A percentile compares a stretch with the other conserved stretches of the same genome.
Conservation (phyloP, 2,888 invertebrate genomes). For the Bimastos eiseni region DNA sequence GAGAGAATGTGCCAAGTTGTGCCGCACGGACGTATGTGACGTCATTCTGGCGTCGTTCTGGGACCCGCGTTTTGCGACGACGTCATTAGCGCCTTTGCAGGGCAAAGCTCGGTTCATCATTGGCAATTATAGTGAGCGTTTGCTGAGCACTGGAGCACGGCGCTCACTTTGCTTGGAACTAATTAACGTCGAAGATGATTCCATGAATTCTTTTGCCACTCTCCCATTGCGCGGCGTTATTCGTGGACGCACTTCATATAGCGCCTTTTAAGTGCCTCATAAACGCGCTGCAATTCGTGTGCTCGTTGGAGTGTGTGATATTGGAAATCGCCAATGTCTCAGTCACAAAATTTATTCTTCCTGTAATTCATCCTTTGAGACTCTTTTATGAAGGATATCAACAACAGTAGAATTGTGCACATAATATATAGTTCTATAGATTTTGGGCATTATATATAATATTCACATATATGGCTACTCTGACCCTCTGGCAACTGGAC, state of each 20-base stretch:
- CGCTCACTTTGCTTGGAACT: not conserved
- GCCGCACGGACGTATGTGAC: not conserved
- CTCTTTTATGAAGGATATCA: not conserved
- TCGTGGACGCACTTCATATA: not conserved
- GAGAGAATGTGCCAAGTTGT: not conserved
- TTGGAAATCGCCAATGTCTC: not conserved
- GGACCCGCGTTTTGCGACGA: not conserved
- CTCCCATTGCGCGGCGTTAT: not conserved
- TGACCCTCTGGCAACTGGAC: too few relatives aligned
- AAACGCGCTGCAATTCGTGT: not conserved
- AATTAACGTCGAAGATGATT: not conserved
- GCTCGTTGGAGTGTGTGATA: not conserved
- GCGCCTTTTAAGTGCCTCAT: not conserved
- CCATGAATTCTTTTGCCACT: not conserved
- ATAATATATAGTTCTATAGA: too few relatives aligned
- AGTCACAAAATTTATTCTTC: not conserved
- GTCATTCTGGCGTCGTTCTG: not conserved
- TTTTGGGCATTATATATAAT: too few relatives aligned
- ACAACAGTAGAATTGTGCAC: too few relatives aligned
- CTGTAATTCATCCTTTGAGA: not conserved
- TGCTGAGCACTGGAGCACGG: not conserved
- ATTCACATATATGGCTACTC: too few relatives aligned
- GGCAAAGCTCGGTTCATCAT: slow-evolving; percentile 13
- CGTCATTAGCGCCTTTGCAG: not conserved
- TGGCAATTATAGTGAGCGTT: not conserved